Evolutionary conservation across 2,113 vertebrate genomes (phyloP), one percentile per base, ranked within the genome.

Genomic region (Glareola pratincola): DNA sequence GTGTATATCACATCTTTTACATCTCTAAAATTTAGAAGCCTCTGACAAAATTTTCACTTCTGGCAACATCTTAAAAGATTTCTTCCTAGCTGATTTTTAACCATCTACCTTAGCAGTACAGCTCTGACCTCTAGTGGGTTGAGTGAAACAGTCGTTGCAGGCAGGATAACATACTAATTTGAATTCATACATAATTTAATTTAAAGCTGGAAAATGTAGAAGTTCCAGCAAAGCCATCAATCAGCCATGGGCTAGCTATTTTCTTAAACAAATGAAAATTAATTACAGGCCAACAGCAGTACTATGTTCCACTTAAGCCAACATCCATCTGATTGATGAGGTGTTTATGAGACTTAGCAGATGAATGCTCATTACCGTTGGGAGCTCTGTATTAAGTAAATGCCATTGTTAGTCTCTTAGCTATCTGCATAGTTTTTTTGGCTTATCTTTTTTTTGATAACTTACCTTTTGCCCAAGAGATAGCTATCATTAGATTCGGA

Each of bases 111-210:
- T 76, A 69, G 91, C 74, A 88, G 94, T 96, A 87, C 95, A 85
- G 64, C 45, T 57, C 96, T 97, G 97, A 97, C 97, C 96, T 95
- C 97, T 97, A 96, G 96, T 90, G 97, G 96, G 7, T 34, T 94
- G 80, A 92, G 36, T 27, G 71, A 90, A 96, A 88, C 34, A 53
- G n/a, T 69, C 45, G 66, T 0, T 45, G 45, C 36, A 94, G 47
- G 34, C 86, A 95, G 36, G 23, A 78, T 39, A 88, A 77, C 22
- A 66, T 4, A 32, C 4, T 86, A 53, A 51, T 30, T 45, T 59
- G 7, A 6, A 77, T 87, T 86, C 51, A 74, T 22, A 74, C 78
- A 59, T 47, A 86, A 14, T 64, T 81, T 78, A 5, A 74, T 71
- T 91, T 87, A 74, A 93, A 74, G 13, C 36, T 72, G 30, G 43